These are phyloP conservation scores for Hedya salicella DNA, from an alignment of 2,888 invertebrate species.

Conservation along the genomic window DNA sequence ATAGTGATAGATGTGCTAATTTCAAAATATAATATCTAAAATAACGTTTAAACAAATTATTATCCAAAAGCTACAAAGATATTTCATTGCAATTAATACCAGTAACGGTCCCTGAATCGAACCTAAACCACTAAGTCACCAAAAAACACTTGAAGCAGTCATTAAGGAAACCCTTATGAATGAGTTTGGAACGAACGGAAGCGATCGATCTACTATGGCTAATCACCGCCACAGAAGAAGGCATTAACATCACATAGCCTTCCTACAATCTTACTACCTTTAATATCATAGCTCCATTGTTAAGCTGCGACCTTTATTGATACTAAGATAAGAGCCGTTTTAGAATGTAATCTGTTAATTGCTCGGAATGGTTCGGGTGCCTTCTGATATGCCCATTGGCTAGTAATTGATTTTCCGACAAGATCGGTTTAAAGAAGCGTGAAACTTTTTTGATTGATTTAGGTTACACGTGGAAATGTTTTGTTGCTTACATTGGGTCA, in stretches of 20 bases:
- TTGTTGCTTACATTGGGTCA: background rate
- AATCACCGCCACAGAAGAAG: background rate
- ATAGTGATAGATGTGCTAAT: no score
- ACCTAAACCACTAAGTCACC: no score
- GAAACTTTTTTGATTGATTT: slow-evolving; percentile 2
- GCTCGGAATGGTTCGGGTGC: slow-evolving; percentile 23
- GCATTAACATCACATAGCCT: background rate
- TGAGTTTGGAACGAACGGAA: slow-evolving; percentile 32
- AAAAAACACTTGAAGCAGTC: no score
- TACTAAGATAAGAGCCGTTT: background rate
- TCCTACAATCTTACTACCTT: background rate
- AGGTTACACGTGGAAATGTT: slow-evolving; percentile 8
- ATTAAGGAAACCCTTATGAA: background rate
- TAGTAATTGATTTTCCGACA: slow-evolving; percentile 37
- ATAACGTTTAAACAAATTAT: no score
- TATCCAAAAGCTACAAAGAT: no score
- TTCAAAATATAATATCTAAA: no score
- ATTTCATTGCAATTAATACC: no score
- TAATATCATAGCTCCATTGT: background rate
- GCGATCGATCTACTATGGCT: slow-evolving; percentile 31
- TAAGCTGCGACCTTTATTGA: background rate
- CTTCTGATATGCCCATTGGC: slow-evolving; percentile 25
- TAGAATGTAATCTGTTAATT: background rate
- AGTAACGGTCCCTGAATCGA: no score
- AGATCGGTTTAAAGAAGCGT: slow-evolving; percentile 17